phyloP scores from a whole-genome alignment of 2,888 invertebrate species.

The Drosophila vallismaia region DNA sequence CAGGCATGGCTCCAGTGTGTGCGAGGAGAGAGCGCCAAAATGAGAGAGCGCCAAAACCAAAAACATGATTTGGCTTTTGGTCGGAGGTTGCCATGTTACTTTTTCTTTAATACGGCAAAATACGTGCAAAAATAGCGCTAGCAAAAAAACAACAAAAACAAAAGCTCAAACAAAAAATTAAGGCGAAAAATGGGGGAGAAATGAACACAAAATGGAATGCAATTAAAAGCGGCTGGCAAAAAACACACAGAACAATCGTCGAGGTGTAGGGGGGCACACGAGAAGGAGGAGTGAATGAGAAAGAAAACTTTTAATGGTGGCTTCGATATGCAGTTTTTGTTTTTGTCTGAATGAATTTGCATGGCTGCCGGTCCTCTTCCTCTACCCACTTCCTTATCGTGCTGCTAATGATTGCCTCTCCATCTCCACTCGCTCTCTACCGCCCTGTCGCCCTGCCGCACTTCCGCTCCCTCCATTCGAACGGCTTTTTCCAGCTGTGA shows the following conservation, averaged over 20 bases:
- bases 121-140: conserved; percentile 34
- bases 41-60: background rate
- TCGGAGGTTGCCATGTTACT: conserved; percentile 57
- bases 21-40: conserved; percentile 20
- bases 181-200: conserved; percentile 35
- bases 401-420: conserved; percentile 78
- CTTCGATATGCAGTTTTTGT: conserved; percentile 65
- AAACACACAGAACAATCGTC: conserved; percentile 41
- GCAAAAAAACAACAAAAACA: conserved; percentile 16
- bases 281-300: background rate
- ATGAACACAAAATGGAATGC: conserved; percentile 72
- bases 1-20: conserved; percentile 8
- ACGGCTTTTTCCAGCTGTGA: conserved; percentile 63
- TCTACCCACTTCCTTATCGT: conserved; percentile 45
- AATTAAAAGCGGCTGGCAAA: conserved; percentile 79
- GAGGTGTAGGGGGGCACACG: conserved; percentile 13
- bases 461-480: conserved; percentile 3
- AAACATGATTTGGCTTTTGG: conserved; percentile 53
- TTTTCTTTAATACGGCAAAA: conserved; percentile 36
- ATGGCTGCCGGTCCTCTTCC: conserved; percentile 59
- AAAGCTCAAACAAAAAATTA: conserved; percentile 34
- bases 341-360: conserved; percentile 69
- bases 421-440: conserved; percentile 6
- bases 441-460: background rate
- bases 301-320: conserved; percentile 75